These are phyloP conservation scores for Neomorphus geoffroyi DNA, from an alignment of 2,797 vertebrate species.

Conservation along the genomic window DNA sequence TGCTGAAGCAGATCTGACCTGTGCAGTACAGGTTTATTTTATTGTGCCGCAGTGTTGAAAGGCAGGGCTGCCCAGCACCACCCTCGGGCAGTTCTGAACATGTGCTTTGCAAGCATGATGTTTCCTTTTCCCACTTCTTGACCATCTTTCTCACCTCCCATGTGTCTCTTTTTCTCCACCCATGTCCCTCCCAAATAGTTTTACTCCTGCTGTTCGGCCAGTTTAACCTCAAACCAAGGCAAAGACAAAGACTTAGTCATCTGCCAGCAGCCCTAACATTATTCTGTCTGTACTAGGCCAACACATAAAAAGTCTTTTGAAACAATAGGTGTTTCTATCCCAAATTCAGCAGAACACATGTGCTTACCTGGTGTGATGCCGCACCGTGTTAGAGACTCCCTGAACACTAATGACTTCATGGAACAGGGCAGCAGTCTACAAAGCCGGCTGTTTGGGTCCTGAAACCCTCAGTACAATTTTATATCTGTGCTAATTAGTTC, in stretches of 20 bases:
- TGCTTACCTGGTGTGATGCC: background rate
- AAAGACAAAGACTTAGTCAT: background rate
- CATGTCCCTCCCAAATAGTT: background rate
- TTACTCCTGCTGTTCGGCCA: background rate
- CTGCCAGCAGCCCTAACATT: background rate
- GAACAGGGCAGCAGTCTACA: background rate
- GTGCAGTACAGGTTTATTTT: background rate
- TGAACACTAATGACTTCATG: background rate
- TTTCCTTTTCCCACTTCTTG: background rate
- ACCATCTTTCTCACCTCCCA: background rate
- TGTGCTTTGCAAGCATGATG: background rate
- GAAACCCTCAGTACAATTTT: conserved; percentile 2
- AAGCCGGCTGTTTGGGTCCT: background rate
- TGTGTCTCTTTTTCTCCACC: background rate
- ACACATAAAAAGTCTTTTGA: background rate
- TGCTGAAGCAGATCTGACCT: background rate
- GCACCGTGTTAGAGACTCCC: background rate
- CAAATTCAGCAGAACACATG: background rate
- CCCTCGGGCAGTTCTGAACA: background rate
- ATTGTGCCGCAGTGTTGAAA: background rate
- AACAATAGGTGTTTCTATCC: background rate
- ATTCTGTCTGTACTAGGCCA: background rate
- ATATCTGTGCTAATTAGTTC: conserved; percentile 1
- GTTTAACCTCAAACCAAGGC: background rate
- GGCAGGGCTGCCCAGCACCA: background rate